Evolutionary conservation across 1,140 invertebrate genomes (phyloP), one percentile per base, ranked within the genome.

Genomic region (Sycophaga agraensis): DNA sequence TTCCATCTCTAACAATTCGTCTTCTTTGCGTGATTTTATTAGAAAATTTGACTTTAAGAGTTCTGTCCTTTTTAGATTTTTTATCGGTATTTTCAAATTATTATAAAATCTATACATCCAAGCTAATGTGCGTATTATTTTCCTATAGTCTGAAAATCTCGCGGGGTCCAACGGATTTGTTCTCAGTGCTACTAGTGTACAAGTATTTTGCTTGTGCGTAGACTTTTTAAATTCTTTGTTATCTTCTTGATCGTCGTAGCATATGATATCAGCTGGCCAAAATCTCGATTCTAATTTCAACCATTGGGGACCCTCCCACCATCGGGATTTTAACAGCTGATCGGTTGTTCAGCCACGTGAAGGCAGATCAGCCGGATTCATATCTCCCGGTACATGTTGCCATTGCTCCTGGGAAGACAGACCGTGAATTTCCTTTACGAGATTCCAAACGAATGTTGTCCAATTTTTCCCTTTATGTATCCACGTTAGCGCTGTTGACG

Each of bases 291-390:
- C 11, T 8, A 35, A 2, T n/a, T 45, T 34, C 19, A 77, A 45
- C 75, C 73, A 78, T 8, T 40, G 19, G 8, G 77, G 75, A 6
- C 78, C 73, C 64, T 77, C 68, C 71, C 71, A 76, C 74, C 76
- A 81, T 69, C 65, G 64, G 1, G 68, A 69, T 16, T 69, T 49
- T 7, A 73, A 9, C 7, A 79, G 63, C 9, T 60, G 19, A 51
- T 68, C 63, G 2, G 70, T 37, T 14, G 64, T 53, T 59, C 70
- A 75, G 26, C 78, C 77, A 69, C 78, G 48, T 2, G 76, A 76
- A 4, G 72, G 68, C n/a, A 78, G 48, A 66, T 82, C 50, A 1
- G 50, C 50, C 1, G 50, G 50, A n/a, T 53, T 53, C 2, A 24
- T 1, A n/a, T 53, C 2, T 2, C 50, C 50, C 2, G 35, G 50